These are phyloP conservation scores for Aphis gossypii DNA, from an alignment of 1,140 invertebrate genomes.

Conservation along the genomic window DNA sequence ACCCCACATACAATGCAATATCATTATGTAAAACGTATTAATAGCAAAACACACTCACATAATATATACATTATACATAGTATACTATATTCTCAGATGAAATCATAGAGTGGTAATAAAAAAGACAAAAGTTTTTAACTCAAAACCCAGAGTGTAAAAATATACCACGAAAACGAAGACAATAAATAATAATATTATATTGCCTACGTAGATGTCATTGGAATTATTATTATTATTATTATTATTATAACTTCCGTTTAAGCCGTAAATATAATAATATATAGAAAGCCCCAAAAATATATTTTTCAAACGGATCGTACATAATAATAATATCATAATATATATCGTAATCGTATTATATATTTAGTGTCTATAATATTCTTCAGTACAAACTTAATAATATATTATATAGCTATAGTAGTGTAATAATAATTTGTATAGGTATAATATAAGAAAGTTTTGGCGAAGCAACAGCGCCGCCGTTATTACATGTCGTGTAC, in stretches of 20 bases:
- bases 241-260: background rate
- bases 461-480: background rate
- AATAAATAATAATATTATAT: background rate
- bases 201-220: background rate
- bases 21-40: background rate
- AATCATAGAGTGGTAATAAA: background rate
- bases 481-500: background rate
- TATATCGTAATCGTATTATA: background rate
- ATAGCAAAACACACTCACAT: background rate
- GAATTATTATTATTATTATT: background rate
- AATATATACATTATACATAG: too few species aligned
- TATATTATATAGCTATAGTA: background rate
- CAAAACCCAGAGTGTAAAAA: background rate
- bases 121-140: background rate
- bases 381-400: background rate
- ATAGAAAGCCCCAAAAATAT: background rate
- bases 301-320: background rate
- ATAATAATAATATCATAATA: background rate
- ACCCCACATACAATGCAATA: background rate
- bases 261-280: conserved; percentile 11
- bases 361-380: background rate
- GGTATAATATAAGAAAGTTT: background rate
- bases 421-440: background rate
- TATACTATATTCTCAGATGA: background rate
- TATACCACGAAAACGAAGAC: background rate